These are phyloP conservation scores for Coregonus sp. DNA, from an alignment of 2,797 vertebrate species.

Conservation along the genomic window DNA sequence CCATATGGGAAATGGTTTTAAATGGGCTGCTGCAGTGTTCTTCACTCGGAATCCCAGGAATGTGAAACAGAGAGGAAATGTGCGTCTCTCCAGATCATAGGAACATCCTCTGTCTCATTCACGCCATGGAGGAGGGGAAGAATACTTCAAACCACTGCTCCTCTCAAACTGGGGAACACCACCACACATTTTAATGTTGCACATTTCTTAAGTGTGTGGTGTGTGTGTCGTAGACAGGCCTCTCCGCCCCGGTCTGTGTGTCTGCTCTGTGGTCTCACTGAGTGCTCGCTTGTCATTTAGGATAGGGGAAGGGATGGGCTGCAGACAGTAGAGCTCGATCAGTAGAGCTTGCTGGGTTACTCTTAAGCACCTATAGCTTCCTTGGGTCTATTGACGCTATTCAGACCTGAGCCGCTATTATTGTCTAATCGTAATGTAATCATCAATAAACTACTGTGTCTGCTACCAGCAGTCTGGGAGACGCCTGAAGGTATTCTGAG, in stretches of 20 bases:
- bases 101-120: constrained; percentile 61
- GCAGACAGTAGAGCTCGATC: background rate
- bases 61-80: constrained; percentile 70
- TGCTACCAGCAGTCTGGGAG: background rate
- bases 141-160: constrained; percentile 8
- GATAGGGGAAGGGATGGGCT: background rate
- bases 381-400: background rate
- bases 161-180: constrained; percentile 12
- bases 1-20: constrained; percentile 67
- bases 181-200: constrained; percentile 17
- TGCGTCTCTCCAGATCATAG: constrained; percentile 65
- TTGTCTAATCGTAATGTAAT: constrained; percentile 8
- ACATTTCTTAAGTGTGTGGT: constrained; percentile 13
- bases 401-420: background rate
- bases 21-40: constrained; percentile 64
- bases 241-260: constrained; percentile 18
- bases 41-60: constrained; percentile 70
- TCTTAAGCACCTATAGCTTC: background rate
- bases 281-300: background rate
- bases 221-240: constrained; percentile 35
- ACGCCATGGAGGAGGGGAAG: constrained; percentile 22
- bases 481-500: background rate
- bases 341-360: background rate
- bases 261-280: constrained; percentile 44
- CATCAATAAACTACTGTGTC: constrained; percentile 18